These are phyloP conservation scores for Stegophylla sp. DNA, from an alignment of 2,888 invertebrate species.

Conservation along the genomic window DNA sequence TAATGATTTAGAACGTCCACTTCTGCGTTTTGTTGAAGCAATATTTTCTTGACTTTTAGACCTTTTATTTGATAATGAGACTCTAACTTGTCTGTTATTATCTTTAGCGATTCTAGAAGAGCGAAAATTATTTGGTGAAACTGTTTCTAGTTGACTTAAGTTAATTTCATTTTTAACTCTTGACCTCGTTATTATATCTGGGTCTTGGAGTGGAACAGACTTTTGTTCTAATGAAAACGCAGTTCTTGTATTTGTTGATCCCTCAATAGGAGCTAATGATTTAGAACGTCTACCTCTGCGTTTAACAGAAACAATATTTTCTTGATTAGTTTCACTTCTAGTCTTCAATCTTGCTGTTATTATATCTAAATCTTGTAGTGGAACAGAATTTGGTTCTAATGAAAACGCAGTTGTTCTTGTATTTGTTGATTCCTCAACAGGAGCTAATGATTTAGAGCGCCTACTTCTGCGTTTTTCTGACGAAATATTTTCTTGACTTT, in stretches of 20 bases:
- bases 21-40: constrained; percentile 7
- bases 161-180: constrained; percentile 25
- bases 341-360: neutral
- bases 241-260: neutral
- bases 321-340: constrained; percentile 16
- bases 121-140: constrained; percentile 33
- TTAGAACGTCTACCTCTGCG: constrained; percentile 38
- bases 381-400: neutral
- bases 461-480: no score
- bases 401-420: constrained; percentile 5
- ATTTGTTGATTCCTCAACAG: neutral
- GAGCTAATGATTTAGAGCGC: constrained; percentile 37
- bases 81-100: constrained; percentile 12
- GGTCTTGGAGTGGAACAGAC: neutral
- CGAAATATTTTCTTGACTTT: no score
- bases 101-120: constrained; percentile 2
- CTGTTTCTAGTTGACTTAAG: neutral
- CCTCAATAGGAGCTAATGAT: constrained; percentile 15
- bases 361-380: neutral
- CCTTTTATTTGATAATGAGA: constrained; percentile 20
- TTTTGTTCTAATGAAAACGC: constrained; percentile 12
- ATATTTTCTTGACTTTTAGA: constrained; percentile 19
- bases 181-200: constrained; percentile 4
- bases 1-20: constrained; percentile 42
- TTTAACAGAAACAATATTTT: neutral